Conservation (phyloP, 1,140 invertebrate species). For the Drosophila nannoptera region DNA sequence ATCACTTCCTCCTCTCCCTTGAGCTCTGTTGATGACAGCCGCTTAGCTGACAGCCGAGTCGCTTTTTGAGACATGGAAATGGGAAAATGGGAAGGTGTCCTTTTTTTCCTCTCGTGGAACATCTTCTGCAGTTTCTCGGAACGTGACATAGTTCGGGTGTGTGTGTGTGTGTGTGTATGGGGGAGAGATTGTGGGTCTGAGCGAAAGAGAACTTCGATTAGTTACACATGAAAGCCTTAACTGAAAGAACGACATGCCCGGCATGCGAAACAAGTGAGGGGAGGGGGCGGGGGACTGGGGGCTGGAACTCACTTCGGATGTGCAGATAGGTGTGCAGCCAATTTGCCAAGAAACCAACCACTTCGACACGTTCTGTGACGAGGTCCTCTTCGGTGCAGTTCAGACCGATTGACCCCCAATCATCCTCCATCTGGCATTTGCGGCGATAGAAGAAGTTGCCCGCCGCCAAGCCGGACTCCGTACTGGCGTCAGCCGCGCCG, state of each 20-base stretch:
- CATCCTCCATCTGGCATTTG: conserved; percentile 60
- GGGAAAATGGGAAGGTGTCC: conserved; percentile 3
- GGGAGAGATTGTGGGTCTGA: conserved; percentile 10
- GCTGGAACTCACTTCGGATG: conserved; percentile 64
- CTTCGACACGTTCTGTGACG: conserved; percentile 55
- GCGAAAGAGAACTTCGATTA: conserved; percentile 50
- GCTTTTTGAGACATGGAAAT: conserved; percentile 19
- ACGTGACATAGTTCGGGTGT: conserved; percentile 41
- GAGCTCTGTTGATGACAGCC: conserved; percentile 30
- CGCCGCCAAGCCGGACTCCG: conserved; percentile 5
- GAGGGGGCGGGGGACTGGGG: not conserved
- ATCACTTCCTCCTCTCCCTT: not conserved
- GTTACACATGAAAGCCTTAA: conserved; percentile 52
- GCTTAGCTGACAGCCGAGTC: conserved; percentile 29
- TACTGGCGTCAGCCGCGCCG: conserved; percentile 3
- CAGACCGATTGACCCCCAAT: conserved; percentile 58
- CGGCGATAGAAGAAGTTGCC: conserved; percentile 46
- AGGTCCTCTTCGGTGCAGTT: conserved; percentile 62
- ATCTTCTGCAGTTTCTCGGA: conserved; percentile 33
- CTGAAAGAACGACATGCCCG: conserved; percentile 35
- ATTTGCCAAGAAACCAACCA: conserved; percentile 68
- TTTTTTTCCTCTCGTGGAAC: conserved; percentile 12
- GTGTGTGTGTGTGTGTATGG: conserved; percentile 1
- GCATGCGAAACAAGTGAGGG: not conserved
- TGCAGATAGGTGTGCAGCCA: conserved; percentile 63